phyloP scores from a whole-genome alignment of 2,888 invertebrate species.

The Leistus spinibarbis region DNA sequence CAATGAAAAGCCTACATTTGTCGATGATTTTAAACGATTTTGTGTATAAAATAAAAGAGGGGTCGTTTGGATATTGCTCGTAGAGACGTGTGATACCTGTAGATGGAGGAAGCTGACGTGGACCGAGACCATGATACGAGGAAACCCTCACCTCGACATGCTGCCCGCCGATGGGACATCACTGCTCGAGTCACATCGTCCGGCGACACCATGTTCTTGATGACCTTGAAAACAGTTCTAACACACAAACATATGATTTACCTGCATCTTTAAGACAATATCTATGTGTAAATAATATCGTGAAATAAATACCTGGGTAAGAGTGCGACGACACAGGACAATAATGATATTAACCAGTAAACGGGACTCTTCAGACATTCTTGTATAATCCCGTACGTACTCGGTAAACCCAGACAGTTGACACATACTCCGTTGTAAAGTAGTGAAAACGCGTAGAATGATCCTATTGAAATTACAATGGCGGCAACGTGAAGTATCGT shows the following conservation, averaged over 20 bases:
- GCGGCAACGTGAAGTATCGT: constrained; percentile 83
- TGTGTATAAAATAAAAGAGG: constrained; percentile 1
- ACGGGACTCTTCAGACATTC: constrained; percentile 72
- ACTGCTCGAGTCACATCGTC: constrained; percentile 76
- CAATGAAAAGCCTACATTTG: constrained; percentile 9
- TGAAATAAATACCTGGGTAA: constrained; percentile 77
- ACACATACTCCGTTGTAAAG: constrained; percentile 84
- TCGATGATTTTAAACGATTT: background rate
- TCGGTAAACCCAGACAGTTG: constrained; percentile 81
- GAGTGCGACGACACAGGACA: constrained; percentile 79
- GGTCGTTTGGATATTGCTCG: constrained; percentile 15
- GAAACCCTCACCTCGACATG: constrained; percentile 66
- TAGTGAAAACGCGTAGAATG: constrained; percentile 84
- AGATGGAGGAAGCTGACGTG: constrained; percentile 65
- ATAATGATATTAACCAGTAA: constrained; percentile 81
- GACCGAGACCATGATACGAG: constrained; percentile 68
- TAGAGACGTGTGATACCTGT: constrained; percentile 56
- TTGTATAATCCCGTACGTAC: constrained; percentile 87
- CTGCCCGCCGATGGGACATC: constrained; percentile 63
- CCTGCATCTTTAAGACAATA: no score
- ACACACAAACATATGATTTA: background rate
- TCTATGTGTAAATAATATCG: no score
- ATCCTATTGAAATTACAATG: constrained; percentile 75
- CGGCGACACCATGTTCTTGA: constrained; percentile 73
- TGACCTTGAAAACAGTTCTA: constrained; percentile 73